Base-by-base conservation (phyloP, 92 coral and sea anemone genomes). In the Epizoanthus ramosus region DNA sequence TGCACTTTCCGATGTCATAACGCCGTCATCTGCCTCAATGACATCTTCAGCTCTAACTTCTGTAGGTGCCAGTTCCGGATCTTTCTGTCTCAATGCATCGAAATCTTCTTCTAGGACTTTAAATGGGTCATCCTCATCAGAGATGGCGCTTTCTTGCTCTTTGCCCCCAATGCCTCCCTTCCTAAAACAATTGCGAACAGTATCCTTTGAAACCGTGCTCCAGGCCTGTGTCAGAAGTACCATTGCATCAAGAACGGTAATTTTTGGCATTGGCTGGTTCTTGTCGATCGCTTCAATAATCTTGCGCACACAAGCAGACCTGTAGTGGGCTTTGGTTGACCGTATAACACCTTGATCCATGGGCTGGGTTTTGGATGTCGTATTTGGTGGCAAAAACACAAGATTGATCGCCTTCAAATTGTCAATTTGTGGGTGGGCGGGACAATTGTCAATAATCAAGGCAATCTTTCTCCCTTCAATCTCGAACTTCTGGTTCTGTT, bases 301-400 rank as follows among this genome's bases (percentile, higher is more conserved):
- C 35, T 65, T 52, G 43, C 86, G 57, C 18, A 71, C 80, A 77
- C 60, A 57, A n/a, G 60, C 86, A 79, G 85, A 61, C 68, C 88
- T 68, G 60, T 88, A 85, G 71, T 60, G 71, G 33, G 86, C 86
- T 65, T 84, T 85, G 17, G 74, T 81, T 61, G 86, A 72, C 52
- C 88, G 71, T 39, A 88, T 71, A 35, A 88, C 83, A 79, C 92
- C 89, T 31, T 86, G 85, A 79, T 85, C 89, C 85, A 89, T 85
- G 15, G 88, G 91, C 70, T 85, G 89, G 28, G 84, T 89, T 84
- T 80, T 89, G 21, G 77, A 85, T 28, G 83, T 85, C 17, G 90
- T 83, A 79, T 83, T 90, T 19, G 90, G 88, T 8, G 82, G 86
- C 80, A 87, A 52, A 73, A 90, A 90, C 81, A 79, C 88, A 63